Conservation (phyloP, 1,140 invertebrate genomes). For the Drosophila azteca region DNA sequence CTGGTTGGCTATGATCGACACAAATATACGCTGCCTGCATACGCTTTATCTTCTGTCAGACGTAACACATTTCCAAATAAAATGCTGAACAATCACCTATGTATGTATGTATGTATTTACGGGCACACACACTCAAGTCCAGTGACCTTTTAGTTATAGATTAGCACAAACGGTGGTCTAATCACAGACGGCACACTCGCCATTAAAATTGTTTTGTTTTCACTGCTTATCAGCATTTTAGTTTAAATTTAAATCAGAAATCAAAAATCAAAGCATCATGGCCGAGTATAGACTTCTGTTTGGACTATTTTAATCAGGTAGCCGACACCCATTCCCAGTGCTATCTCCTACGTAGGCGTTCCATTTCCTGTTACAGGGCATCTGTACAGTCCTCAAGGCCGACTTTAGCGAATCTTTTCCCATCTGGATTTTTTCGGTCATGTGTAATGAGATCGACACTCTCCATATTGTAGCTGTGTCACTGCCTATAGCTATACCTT, state of each 20-base stretch:
- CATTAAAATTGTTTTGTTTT: not conserved
- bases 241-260: slow-evolving; percentile 33
- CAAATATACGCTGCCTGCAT: slow-evolving; percentile 21
- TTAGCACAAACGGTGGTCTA: not conserved
- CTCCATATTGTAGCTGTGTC: too few species aligned
- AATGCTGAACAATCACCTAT: slow-evolving; percentile 28
- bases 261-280: slow-evolving; percentile 29
- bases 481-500: not conserved
- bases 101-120: too few species aligned
- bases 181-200: not conserved
- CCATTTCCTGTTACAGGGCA: slow-evolving; percentile 26
- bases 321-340: too few species aligned
- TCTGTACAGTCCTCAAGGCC: slow-evolving; percentile 6
- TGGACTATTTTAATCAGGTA: slow-evolving; percentile 14
- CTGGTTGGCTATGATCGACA: slow-evolving; percentile 26
- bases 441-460: too few species aligned
- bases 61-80: slow-evolving; percentile 45
- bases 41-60: slow-evolving; percentile 32
- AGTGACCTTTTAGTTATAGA: slow-evolving; percentile 33
- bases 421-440: slow-evolving; percentile 21
- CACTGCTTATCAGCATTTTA: slow-evolving; percentile 9
- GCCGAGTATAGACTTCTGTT: slow-evolving; percentile 5
- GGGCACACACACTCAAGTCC: slow-evolving; percentile 23
- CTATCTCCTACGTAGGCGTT: not conserved
- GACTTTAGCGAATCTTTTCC: slow-evolving; percentile 15